Percentiles rank a stretch among this genome's conserved stretches.
Evolutionary conservation across 2,113 vertebrate species (phyloP).

Genomic region (Tapirus terrestris): DNA sequence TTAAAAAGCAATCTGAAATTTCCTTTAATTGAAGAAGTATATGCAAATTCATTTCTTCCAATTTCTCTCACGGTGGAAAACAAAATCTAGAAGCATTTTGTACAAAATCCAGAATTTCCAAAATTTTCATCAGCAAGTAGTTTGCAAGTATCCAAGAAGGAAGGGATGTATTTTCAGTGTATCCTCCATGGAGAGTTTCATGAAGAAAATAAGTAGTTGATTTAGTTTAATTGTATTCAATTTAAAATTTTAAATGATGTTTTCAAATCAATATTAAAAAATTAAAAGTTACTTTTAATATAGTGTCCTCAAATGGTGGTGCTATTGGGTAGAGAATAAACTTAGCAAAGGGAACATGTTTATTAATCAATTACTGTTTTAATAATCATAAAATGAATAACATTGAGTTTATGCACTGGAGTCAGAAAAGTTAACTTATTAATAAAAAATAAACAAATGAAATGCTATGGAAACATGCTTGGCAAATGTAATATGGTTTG

Average conservation of each 20-base stretch:
- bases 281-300: neutral
- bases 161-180: slow-evolving; percentile 11
- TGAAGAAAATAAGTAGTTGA: neutral
- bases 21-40: slow-evolving; percentile 27
- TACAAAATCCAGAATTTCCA: slow-evolving; percentile 4
- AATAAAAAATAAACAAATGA: slow-evolving; percentile 28
- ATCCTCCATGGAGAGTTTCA: neutral
- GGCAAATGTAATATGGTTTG: neutral
- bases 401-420: neutral
- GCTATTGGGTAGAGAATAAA: neutral
- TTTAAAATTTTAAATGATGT: slow-evolving; percentile 47
- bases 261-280: slow-evolving; percentile 50
- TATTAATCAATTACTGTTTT: slow-evolving; percentile 48
- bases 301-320: neutral
- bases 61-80: neutral
- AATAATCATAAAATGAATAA: slow-evolving; percentile 15
- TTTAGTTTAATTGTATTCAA: slow-evolving; percentile 37
- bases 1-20: neutral
- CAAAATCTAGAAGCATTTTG: neutral
- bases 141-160: neutral
- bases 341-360: neutral
- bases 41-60: neutral
- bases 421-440: slow-evolving; percentile 16
- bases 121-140: neutral
- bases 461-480: slow-evolving; percentile 5